Percentiles rank a stretch among this genome's conserved stretches.
Evolutionary conservation across 2,113 vertebrate species (phyloP).

Genomic region (Myanophis thanlyinensis): DNA sequence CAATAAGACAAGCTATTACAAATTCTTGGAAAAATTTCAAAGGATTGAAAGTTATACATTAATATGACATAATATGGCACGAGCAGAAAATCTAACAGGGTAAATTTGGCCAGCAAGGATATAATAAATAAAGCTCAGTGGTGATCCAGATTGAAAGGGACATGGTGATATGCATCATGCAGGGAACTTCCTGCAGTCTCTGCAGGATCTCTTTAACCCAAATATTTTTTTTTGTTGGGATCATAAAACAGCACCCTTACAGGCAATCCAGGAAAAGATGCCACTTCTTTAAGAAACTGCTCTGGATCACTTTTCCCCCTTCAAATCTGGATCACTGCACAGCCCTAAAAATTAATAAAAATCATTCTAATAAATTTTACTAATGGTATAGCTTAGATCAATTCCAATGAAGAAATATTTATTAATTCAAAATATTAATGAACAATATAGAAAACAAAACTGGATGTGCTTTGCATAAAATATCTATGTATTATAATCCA

Average conservation of each 20-base stretch:
- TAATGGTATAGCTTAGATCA: background rate
- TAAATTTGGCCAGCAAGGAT: background rate
- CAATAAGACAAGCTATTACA: background rate
- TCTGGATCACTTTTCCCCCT: background rate
- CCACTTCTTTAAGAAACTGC: background rate
- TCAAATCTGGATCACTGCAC: background rate
- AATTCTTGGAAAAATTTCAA: background rate
- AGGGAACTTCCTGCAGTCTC: background rate
- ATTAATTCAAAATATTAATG: background rate
- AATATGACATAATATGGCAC: background rate
- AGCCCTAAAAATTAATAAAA: background rate
- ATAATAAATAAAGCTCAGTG: background rate
- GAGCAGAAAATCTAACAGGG: background rate
- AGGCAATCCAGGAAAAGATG: background rate
- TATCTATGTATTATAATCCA: background rate
- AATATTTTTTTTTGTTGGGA: background rate
- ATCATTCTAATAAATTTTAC: background rate
- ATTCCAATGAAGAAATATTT: background rate
- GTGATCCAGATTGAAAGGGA: background rate
- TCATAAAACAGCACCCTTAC: background rate
- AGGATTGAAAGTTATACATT: background rate
- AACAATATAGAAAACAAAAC: background rate
- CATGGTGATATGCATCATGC: background rate
- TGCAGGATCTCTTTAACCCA: background rate
- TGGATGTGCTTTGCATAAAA: background rate